Evolutionary conservation across 2,113 vertebrate species (phyloP).

Genomic region (Emydocephalus ijimae): DNA sequence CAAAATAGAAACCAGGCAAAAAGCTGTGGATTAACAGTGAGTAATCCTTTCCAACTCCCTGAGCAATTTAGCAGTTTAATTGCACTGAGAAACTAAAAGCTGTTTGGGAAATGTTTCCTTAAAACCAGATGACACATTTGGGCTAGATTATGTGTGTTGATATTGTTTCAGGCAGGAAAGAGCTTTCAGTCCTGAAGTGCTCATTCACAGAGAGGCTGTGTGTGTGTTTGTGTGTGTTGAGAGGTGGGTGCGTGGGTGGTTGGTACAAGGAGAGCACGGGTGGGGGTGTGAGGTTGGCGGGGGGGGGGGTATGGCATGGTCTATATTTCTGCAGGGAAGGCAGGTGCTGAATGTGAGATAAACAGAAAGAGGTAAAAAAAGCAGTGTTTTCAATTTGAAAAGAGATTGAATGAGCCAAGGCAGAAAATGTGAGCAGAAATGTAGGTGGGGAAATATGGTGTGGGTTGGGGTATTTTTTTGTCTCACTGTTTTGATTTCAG

Average conservation of each 20-base stretch:
- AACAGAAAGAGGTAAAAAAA: conserved; percentile 40
- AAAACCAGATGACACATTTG: conserved; percentile 66
- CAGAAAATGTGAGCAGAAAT: not conserved
- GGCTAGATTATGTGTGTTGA: conserved; percentile 41
- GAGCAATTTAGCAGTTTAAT: conserved; percentile 1
- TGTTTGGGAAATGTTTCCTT: conserved; percentile 57
- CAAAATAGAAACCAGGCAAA: conserved; percentile 5
- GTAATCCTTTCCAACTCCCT: conserved; percentile 42
- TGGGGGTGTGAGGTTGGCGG: too few species aligned
- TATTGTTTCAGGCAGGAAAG: conserved; percentile 53
- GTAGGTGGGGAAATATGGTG: not conserved
- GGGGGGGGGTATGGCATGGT: conserved; percentile 8
- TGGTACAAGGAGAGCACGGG: not conserved
- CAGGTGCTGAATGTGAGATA: conserved; percentile 67
- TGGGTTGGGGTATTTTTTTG: accelerated
- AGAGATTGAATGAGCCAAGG: not conserved
- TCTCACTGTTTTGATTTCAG: not conserved
- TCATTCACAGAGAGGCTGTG: conserved; percentile 26
- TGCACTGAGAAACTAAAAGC: conserved; percentile 33
- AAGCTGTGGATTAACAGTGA: conserved; percentile 40
- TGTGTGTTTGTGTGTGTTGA: not conserved
- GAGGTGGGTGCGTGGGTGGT: too few species aligned
- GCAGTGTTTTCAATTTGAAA: conserved; percentile 33
- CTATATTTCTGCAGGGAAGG: not conserved
- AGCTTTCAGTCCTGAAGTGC: conserved; percentile 30